Base-by-base conservation (phyloP, 2,888 invertebrate genomes). In the Torymus aiolomorphi region DNA sequence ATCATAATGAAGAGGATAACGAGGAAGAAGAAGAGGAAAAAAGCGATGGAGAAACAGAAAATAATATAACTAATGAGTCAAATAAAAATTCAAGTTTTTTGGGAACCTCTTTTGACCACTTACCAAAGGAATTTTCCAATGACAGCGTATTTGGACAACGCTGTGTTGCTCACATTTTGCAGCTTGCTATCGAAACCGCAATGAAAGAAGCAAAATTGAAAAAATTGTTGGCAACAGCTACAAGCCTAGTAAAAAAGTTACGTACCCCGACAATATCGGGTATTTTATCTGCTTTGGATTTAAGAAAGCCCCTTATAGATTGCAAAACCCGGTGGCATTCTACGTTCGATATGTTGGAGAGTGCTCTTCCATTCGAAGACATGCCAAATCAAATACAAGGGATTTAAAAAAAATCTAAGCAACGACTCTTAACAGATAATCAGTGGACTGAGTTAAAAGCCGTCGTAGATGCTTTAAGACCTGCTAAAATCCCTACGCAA, bases 401-500 rank as follows among this genome's bases (percentile, higher is more conserved):
- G n/a, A 52, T 42, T 12, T 10, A 54, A 10, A 49, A 24, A 52
- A 70, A 52, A 18, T 70, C 2, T 52, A 56, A 56, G 54, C 54
- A n/a, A n/a, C n/a, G n/a, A n/a, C n/a, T n/a, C n/a, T 70, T 54
- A 52, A 54, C 20, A n/a, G 70, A 70, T 16, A 56, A n/a, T 20
- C 13, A 10, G 10, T 70, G 49, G 31, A 24, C 52, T 20, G 54
- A 56, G 24, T 20, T 52, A 16, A n/a, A 70, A 52, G 14, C 54
- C 14, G 5, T 56, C 18, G 54, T 54, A 2, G 57, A 70, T 56
- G 70, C 66, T 24, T n/a, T 65, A 14, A 65, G 8, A 24, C 70
- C 70, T 52, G 70, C 70, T 16, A 70, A 54, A 70, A 49, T 70
- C 4, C 18, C 69, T 16, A 70, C 70, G 8, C 52, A 70, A 16